A percentile compares a stretch with the other conserved stretches of the same genome.
Evolutionary conservation across 2,113 vertebrate genomes (phyloP).

Genomic region (Eulemur rufifrons): DNA sequence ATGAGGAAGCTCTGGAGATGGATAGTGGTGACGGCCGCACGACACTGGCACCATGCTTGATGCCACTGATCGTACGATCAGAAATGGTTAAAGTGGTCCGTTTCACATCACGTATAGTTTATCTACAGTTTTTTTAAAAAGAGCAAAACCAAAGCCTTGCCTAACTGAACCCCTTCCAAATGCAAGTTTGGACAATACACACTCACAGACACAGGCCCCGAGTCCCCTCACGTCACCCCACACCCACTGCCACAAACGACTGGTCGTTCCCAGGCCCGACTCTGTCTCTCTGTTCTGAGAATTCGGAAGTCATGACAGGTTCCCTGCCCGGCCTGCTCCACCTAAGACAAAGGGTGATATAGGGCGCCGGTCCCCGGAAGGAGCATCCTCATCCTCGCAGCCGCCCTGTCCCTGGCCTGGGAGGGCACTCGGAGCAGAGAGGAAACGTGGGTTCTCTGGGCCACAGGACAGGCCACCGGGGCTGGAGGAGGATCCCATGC

Average conservation of each 20-base stretch:
- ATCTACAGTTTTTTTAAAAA: neutral
- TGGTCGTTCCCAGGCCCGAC: neutral
- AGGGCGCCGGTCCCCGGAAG: fast-evolving
- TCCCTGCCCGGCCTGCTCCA: neutral
- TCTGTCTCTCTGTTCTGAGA: neutral
- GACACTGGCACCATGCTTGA: fast-evolving
- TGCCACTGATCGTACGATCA: neutral
- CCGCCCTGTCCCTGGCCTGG: fast-evolving
- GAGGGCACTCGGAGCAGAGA: neutral
- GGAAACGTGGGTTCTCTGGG: neutral
- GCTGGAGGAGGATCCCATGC: neutral
- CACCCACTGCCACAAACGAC: neutral
- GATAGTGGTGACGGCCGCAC: neutral
- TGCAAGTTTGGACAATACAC: neutral
- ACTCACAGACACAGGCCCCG: neutral
- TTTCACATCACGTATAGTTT: neutral
- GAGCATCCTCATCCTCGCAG: neutral
- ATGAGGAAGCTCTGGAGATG: neutral
- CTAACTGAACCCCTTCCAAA: neutral
- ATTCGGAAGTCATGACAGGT: neutral
- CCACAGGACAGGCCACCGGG: neutral
- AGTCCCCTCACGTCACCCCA: neutral
- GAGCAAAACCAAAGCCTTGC: neutral
- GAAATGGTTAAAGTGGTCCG: neutral
- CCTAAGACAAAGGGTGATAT: neutral